Evolutionary conservation across 2,888 invertebrate genomes (phyloP).

Genomic region (Coelinius sp.): DNA sequence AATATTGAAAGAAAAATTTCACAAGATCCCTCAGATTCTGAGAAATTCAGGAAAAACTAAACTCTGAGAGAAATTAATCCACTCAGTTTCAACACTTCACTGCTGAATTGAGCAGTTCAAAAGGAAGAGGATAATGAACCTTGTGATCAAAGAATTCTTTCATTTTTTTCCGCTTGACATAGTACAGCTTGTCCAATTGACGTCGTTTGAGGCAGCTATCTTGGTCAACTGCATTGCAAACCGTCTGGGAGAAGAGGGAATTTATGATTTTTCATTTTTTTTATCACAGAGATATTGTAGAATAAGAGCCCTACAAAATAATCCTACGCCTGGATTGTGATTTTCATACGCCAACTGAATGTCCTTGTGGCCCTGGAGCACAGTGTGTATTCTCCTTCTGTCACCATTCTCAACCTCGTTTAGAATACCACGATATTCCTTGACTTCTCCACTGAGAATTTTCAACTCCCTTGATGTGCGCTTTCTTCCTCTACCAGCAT

Average conservation of each 20-base stretch:
- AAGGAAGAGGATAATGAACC: slow-evolving; percentile 65
- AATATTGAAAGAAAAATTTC: too few relatives aligned
- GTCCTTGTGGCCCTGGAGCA: slow-evolving; percentile 74
- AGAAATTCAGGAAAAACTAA: too few relatives aligned
- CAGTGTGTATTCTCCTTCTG: slow-evolving; percentile 75
- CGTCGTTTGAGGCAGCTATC: slow-evolving; percentile 77
- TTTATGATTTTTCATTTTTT: not conserved
- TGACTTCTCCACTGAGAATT: slow-evolving; percentile 74
- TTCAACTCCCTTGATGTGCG: slow-evolving; percentile 75
- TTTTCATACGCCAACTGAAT: slow-evolving; percentile 75
- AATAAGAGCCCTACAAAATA: slow-evolving; percentile 4
- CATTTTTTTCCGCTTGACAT: slow-evolving; percentile 76
- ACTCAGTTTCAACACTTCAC: too few relatives aligned
- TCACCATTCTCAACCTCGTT: slow-evolving; percentile 76
- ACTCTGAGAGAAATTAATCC: too few relatives aligned
- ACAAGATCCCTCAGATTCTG: too few relatives aligned
- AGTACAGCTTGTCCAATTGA: slow-evolving; percentile 75
- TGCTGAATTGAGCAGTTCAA: too few relatives aligned
- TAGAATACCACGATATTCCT: slow-evolving; percentile 73
- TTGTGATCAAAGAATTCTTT: slow-evolving; percentile 75
- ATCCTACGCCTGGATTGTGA: slow-evolving; percentile 65
- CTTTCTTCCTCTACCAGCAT: slow-evolving; percentile 71
- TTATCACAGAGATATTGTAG: not conserved
- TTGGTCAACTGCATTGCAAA: slow-evolving; percentile 75
- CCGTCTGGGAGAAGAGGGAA: slow-evolving; percentile 71